Percentiles rank a stretch among this genome's conserved stretches.
These are phyloP conservation scores for Habropoda laboriosa DNA, from an alignment of 1,140 invertebrate genomes.

Conservation along the genomic window DNA sequence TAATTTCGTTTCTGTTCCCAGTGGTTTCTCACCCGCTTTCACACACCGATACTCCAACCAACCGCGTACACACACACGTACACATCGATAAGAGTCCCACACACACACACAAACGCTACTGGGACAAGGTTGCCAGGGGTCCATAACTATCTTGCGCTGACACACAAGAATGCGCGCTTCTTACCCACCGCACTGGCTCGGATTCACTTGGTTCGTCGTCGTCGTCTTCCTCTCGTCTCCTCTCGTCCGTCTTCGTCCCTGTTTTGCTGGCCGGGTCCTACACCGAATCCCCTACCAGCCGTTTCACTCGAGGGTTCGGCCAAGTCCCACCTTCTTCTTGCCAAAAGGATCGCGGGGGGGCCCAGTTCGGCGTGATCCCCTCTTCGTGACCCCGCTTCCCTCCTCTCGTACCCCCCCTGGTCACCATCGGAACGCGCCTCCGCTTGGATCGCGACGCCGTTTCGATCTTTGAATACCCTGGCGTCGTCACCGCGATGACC, in stretches of 20 bases:
- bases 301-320: slow-evolving; percentile 49
- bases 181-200: slow-evolving; percentile 56
- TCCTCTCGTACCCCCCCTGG: slow-evolving; percentile 30
- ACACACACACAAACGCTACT: too few relatives aligned
- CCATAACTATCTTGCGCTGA: slow-evolving; percentile 78
- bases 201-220: slow-evolving; percentile 62
- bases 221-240: slow-evolving; percentile 34
- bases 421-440: slow-evolving; percentile 59
- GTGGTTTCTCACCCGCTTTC: not conserved
- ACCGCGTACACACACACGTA: slow-evolving; percentile 19
- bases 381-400: slow-evolving; percentile 45
- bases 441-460: slow-evolving; percentile 66
- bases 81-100: too few relatives aligned
- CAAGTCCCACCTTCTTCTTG: slow-evolving; percentile 20
- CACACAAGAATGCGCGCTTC: slow-evolving; percentile 77
- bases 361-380: slow-evolving; percentile 48
- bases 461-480: slow-evolving; percentile 78
- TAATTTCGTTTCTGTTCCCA: not conserved
- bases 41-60: slow-evolving; percentile 31
- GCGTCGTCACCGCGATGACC: slow-evolving; percentile 75
- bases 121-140: slow-evolving; percentile 80
- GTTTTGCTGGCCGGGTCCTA: slow-evolving; percentile 30
- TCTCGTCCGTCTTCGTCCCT: not conserved
- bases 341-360: slow-evolving; percentile 58
- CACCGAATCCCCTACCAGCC: slow-evolving; percentile 48